These are phyloP conservation scores for Cervus canadensis DNA, from an alignment of 2,113 vertebrate species.

Conservation along the genomic window DNA sequence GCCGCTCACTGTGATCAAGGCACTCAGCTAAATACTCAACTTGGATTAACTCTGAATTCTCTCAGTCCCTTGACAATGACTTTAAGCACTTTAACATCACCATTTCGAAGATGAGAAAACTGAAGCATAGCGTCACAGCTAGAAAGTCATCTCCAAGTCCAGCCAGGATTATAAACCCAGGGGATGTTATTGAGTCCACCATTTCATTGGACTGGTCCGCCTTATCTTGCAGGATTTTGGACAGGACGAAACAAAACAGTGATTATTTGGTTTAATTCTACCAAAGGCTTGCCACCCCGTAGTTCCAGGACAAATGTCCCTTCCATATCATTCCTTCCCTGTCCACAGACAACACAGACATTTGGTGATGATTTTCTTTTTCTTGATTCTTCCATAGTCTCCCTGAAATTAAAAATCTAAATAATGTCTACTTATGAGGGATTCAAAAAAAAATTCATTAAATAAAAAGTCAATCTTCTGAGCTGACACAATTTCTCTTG, in stretches of 20 bases:
- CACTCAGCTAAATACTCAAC: neutral
- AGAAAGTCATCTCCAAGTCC: neutral
- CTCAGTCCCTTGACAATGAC: neutral
- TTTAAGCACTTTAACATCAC: neutral
- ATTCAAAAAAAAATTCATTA: neutral
- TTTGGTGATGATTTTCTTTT: neutral
- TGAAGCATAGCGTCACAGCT: neutral
- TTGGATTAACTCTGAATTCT: neutral
- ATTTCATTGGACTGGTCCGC: neutral
- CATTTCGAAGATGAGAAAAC: neutral
- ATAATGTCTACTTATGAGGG: neutral
- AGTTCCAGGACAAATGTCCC: neutral
- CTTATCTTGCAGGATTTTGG: neutral
- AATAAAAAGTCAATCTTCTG: slow-evolving; percentile 42
- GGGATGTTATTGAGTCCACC: neutral
- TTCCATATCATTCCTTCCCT: neutral
- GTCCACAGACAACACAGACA: neutral
- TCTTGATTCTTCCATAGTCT: neutral
- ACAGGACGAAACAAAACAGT: neutral
- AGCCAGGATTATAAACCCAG: neutral
- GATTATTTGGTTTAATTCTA: neutral
- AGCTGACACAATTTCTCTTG: slow-evolving; percentile 70
- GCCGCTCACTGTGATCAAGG: neutral
- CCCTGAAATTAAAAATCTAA: neutral
- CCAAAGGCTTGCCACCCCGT: neutral